Base-by-base conservation (phyloP, 2,797 vertebrate genomes). In the Enteromius fasciolatus region DNA sequence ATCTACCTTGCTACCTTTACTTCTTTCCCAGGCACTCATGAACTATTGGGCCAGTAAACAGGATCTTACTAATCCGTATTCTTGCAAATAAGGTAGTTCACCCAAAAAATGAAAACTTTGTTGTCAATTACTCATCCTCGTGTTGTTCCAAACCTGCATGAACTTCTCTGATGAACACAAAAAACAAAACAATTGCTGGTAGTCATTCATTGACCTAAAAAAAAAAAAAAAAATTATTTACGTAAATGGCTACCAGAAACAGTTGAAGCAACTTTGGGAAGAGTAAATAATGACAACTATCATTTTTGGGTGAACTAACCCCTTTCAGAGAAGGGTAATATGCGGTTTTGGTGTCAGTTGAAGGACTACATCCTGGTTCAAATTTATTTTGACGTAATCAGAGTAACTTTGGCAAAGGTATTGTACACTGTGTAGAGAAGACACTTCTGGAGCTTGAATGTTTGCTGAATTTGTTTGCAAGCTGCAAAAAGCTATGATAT, bases 21-120 rank as follows among this genome's bases (percentile, higher is more conserved):
- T 54, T 76, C 23, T 61, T 15, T 46, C 41, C 23, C 48, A 66
- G 31, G 41, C 31, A 23, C 78, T 61, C 17, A 12, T 1, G 3
- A 74, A 66, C 69, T 52, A 74, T 39, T 81, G 54, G n/a, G 48
- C 63, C 54, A 75, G 31, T 31, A 57, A 81, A 67, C 41, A 39
- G 28, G 31, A 74, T 57, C 7, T 4, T 31, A n/a, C 7, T 8
- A 59, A 31, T 59, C 3, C 0, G 2, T 18, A 78, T 54, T 39
- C 46, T 23, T 10, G 15, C 3, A 33, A 33, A 18, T 15, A 7
- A 15, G 3, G 15, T 18, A 33, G 28, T 9, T 63, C 6, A 31
- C 15, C 15, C 15, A 9, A 33, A 64, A 64, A 33, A 4, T 63
- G 0, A 3, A 8, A 7, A 63, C 1, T 31, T 63, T 31, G 59